Evolutionary conservation across 2,888 invertebrate species (phyloP), one percentile per base, ranked within the genome.

Genomic region (Drosophila gaucha): DNA sequence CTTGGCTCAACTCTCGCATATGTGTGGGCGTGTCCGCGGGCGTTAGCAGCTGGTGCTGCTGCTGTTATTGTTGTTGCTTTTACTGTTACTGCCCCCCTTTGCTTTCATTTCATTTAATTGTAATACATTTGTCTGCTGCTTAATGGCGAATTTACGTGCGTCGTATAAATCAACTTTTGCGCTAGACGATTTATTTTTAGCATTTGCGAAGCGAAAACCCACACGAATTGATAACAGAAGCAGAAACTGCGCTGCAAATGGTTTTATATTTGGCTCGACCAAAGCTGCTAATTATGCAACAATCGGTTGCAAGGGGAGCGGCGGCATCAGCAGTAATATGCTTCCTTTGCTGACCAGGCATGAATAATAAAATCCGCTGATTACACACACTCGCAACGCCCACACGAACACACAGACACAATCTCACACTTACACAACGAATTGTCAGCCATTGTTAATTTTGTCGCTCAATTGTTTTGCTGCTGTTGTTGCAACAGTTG

Each of bases 141-240:
- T 80, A 80, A 80, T 80, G 86, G 80, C 78, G 63, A 80, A 71
- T 86, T 80, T 80, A 80, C 80, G 86, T 80, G 80, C 80, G 36
- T 50, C 74, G 72, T 67, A 83, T 84, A 80, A 82, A 82, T 82
- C 80, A 82, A 82, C 84, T 86, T 80, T 79, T 68, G 60, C 47
- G 54, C 44, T 33, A 62, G 39, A 14, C 59, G 73, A 74, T 84
- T 77, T 83, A 84, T 77, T 70, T 82, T 75, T 75, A 80, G 80
- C 74, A 62, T 65, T 79, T 80, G 38, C 39, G 18, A 35, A 22
- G 35, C 31, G 6, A 9, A 51, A 41, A 14, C 31, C 6, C 35
- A 39, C 38, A 62, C 26, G 16, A 16, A 58, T 31, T 62, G 63
- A 67, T 63, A 62, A 46, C 46, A 31, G 14, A 31, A 20, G 9